phyloP scores from a whole-genome alignment of 1,140 invertebrate genomes.

The Drosophila dunni region DNA sequence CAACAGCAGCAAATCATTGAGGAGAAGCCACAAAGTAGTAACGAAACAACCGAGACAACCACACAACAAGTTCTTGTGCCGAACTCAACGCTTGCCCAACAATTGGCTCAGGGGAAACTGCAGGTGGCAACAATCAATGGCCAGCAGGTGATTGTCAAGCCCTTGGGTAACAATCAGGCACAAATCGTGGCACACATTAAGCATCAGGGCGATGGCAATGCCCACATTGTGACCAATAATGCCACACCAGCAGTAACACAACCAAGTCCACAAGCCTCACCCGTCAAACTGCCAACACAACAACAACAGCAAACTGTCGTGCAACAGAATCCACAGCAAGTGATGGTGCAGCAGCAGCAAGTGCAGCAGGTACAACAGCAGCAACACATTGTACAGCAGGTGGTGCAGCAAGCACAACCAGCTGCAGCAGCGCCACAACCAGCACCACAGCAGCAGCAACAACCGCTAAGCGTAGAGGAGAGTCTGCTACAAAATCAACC shows the following conservation, averaged over 20 bases:
- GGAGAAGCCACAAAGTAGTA: constrained; percentile 60
- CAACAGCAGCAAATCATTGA: constrained; percentile 51
- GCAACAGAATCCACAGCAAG: constrained; percentile 53
- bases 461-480: constrained; percentile 87
- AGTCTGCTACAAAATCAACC: constrained; percentile 90
- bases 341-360: constrained; percentile 32
- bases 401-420: constrained; percentile 33
- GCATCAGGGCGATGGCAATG: constrained; percentile 84
- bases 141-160: constrained; percentile 91
- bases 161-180: constrained; percentile 89
- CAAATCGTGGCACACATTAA: constrained; percentile 89
- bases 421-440: constrained; percentile 28
- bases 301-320: constrained; percentile 58
- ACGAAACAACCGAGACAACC: constrained; percentile 53
- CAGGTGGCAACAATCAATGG: constrained; percentile 93
- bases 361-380: constrained; percentile 53
- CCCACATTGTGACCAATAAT: constrained; percentile 79
- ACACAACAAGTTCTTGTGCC: constrained; percentile 90
- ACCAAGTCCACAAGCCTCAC: constrained; percentile 64
- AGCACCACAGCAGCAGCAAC: constrained; percentile 49
- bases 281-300: constrained; percentile 53
- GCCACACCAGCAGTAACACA: constrained; percentile 47
- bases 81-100: constrained; percentile 90
- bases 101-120: constrained; percentile 91
- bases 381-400: constrained; percentile 59